Evolutionary conservation across 2,113 vertebrate genomes (phyloP), one percentile per base, ranked within the genome.

Genomic region (Nannobrachium achirus): DNA sequence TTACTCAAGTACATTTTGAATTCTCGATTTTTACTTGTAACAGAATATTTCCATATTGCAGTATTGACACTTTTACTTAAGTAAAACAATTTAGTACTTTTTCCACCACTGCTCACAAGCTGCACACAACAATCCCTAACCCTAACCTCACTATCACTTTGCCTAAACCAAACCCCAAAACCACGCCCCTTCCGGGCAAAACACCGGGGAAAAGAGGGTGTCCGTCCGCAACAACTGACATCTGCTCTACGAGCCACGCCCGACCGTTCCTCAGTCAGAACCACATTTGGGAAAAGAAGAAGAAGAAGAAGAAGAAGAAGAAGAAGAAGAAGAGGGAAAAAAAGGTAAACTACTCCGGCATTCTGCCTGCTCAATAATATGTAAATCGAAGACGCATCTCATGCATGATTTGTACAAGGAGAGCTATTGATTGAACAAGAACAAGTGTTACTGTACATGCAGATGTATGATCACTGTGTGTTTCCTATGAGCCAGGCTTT

Each of bases 401-500:
- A 7, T 48, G 19, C 10, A 8, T 57, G 38, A 25, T 66, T 10
- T 48, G 71, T 63, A 44, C 42, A 44, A 44, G 42, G 25, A 44
- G 9, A 44, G 42, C 42, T 44, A 44, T 10, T 8, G 42, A 44
- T 44, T 44, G 7, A 16, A 46, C 18, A 19, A 18, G 14, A 18
- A 62, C 41, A 50, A 56, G n/a, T 42, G 55, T 50, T 57, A n/a
- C n/a, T n/a, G n/a, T n/a, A 65, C 15, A 63, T 19, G 46, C 68
- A 45, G 51, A 63, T 60, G 71, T 44, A 45, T 41, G 38, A 52
- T 19, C 16, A 19, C 18, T 10, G 18, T n/a, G 7, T 19, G 9
- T 57, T n/a, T 18, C 48, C 7, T 46, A 4, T 25, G 10, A 56
- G 62, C 56, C 56, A n/a, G 53, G 16, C 39, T 66, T 39, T 50